These are phyloP conservation scores for Andrena hattorfiana DNA, from an alignment of 2,888 invertebrate species.

Conservation along the genomic window DNA sequence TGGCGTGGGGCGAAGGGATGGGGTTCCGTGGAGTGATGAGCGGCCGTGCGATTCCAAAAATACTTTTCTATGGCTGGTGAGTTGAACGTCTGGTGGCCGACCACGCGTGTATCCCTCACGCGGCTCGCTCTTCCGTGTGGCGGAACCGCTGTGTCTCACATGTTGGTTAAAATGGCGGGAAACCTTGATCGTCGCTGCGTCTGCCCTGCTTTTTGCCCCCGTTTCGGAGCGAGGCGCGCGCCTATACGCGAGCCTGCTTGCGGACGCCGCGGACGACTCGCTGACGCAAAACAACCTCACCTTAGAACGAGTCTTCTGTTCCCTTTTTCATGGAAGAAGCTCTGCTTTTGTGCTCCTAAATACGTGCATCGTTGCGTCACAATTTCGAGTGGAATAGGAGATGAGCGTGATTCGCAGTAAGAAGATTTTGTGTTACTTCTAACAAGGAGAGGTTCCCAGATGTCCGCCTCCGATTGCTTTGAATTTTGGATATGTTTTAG, in stretches of 20 bases:
- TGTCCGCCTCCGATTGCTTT: no score
- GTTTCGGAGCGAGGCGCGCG: neutral
- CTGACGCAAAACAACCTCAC: no score
- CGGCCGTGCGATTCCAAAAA: slow-evolving; percentile 69
- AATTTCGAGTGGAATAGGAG: no score
- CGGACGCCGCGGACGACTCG: neutral
- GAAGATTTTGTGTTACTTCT: no score
- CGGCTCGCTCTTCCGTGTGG: slow-evolving; percentile 48
- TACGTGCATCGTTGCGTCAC: no score
- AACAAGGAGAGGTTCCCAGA: no score
- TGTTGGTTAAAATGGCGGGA: slow-evolving; percentile 59
- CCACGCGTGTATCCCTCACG: slow-evolving; percentile 58
- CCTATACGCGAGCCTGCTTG: neutral
- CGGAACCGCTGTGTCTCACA: slow-evolving; percentile 44
- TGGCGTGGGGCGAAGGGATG: slow-evolving; percentile 53
- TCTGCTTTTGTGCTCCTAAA: no score
- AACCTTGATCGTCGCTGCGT: slow-evolving; percentile 46
- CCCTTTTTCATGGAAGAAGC: no score
- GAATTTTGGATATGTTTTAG: no score
- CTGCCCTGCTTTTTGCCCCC: slow-evolving; percentile 31
- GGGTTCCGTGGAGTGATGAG: slow-evolving; percentile 63
- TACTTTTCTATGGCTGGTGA: slow-evolving; percentile 58
- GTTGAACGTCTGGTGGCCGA: slow-evolving; percentile 62
- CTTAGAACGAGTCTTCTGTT: no score
- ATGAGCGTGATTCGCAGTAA: no score